phyloP scores from a whole-genome alignment of 1,140 invertebrate genomes.

The Maconellicoccus hirsutus region DNA sequence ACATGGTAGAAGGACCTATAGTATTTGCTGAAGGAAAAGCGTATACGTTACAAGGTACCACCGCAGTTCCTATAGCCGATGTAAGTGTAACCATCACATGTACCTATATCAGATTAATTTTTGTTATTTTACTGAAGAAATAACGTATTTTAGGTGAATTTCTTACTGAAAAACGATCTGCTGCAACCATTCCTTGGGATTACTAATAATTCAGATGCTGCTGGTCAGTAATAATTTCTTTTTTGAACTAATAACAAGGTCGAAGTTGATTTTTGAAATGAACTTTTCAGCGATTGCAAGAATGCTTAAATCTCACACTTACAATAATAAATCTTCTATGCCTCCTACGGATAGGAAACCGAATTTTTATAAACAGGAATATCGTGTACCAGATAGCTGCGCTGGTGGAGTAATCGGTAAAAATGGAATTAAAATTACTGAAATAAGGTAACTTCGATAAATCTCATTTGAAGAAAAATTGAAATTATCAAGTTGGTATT shows the following conservation, averaged over 20 bases:
- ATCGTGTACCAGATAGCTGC: neutral
- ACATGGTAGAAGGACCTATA: conserved; percentile 1
- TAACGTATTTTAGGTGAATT: neutral
- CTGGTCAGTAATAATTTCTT: neutral
- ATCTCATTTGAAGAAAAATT: too few relatives aligned
- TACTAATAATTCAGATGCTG: neutral
- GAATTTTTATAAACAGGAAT: neutral
- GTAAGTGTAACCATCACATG: too few relatives aligned
- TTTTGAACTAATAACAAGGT: neutral
- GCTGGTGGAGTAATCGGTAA: neutral
- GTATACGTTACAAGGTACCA: neutral
- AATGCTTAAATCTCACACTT: neutral
- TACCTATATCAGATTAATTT: too few relatives aligned
- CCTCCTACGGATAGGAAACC: neutral
- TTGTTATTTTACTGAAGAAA: too few relatives aligned
- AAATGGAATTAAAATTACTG: neutral
- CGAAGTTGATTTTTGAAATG: neutral
- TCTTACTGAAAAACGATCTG: neutral
- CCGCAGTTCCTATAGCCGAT: neutral
- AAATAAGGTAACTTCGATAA: neutral
- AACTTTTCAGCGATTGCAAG: neutral
- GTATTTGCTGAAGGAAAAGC: neutral
- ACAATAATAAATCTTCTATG: neutral
- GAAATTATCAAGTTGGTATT: too few relatives aligned
- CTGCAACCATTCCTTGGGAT: neutral